Evolutionary conservation across 2,113 vertebrate genomes (phyloP).

Genomic region (Actenoides hombroni): DNA sequence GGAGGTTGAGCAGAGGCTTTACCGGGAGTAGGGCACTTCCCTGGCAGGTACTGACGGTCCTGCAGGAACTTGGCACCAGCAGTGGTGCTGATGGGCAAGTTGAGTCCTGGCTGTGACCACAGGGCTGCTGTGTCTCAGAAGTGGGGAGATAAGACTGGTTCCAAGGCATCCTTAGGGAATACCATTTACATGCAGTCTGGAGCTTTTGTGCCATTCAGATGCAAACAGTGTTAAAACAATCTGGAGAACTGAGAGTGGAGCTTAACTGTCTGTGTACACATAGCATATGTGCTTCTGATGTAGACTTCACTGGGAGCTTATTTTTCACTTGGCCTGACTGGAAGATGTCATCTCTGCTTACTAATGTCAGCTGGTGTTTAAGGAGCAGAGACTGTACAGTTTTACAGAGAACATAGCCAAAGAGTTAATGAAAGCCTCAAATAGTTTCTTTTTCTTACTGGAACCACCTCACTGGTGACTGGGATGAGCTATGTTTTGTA

Average conservation of each 20-base stretch:
- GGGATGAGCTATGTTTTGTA: not conserved
- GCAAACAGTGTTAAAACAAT: not conserved
- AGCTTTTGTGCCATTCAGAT: not conserved
- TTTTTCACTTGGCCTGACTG: fast-evolving
- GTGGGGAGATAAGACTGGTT: not conserved
- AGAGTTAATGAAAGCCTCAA: not conserved
- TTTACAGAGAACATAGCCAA: not conserved
- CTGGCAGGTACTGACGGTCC: not conserved
- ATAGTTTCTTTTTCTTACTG: not conserved
- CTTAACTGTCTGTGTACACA: not conserved
- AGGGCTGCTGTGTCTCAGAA: not conserved
- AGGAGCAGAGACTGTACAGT: not conserved
- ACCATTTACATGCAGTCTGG: not conserved
- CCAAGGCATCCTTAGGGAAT: not conserved
- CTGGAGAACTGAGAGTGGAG: not conserved
- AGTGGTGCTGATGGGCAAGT: not conserved
- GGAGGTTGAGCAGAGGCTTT: not conserved
- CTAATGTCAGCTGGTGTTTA: not conserved
- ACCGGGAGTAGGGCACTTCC: not conserved
- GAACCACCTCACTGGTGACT: not conserved
- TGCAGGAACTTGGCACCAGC: not conserved
- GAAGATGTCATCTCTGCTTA: not conserved
- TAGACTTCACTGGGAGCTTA: not conserved
- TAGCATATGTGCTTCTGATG: not conserved
- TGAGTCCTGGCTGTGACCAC: not conserved